A percentile compares a stretch with the other conserved stretches of the same genome.
phyloP scores from a whole-genome alignment of 2,797 vertebrate species.

The Chromis chromis region DNA sequence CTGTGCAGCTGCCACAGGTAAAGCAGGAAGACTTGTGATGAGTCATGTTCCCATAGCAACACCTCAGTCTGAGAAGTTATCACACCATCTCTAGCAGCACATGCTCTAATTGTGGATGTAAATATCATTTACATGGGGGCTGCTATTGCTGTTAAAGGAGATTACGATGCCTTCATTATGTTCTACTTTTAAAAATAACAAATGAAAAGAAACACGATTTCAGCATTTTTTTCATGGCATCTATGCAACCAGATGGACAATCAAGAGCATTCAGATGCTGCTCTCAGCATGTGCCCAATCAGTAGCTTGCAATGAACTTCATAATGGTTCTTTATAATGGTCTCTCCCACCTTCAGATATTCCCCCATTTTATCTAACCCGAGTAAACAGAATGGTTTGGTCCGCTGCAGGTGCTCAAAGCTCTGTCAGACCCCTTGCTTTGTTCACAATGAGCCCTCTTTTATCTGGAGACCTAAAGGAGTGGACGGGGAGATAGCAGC shows the following conservation, averaged over 20 bases:
- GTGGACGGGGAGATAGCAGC: slow-evolving; percentile 64
- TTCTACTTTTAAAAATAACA: slow-evolving; percentile 22
- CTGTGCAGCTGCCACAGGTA: slow-evolving; percentile 83
- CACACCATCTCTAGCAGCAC: slow-evolving; percentile 73
- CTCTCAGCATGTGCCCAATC: neutral
- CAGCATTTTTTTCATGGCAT: neutral
- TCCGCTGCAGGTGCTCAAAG: slow-evolving; percentile 72
- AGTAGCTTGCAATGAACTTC: neutral
- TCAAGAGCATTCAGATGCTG: neutral
- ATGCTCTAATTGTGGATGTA: slow-evolving; percentile 64
- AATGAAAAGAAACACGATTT: slow-evolving; percentile 4
- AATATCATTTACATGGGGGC: slow-evolving; percentile 64
- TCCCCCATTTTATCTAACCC: slow-evolving; percentile 34
- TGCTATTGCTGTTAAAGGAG: slow-evolving; percentile 32
- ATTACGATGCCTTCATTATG: slow-evolving; percentile 42
- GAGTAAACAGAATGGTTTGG: slow-evolving; percentile 45
- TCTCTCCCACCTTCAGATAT: slow-evolving; percentile 22
- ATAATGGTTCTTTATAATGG: slow-evolving; percentile 5
- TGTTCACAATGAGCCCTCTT: slow-evolving; percentile 77
- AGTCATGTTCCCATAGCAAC: slow-evolving; percentile 86
- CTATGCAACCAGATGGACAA: slow-evolving; percentile 12
- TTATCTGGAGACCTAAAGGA: slow-evolving; percentile 79
- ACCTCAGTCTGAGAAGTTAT: slow-evolving; percentile 72
- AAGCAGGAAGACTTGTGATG: slow-evolving; percentile 79
- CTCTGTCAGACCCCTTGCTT: slow-evolving; percentile 75